phyloP scores from a whole-genome alignment of 2,888 invertebrate species.

The Eupithecia subfuscata region DNA sequence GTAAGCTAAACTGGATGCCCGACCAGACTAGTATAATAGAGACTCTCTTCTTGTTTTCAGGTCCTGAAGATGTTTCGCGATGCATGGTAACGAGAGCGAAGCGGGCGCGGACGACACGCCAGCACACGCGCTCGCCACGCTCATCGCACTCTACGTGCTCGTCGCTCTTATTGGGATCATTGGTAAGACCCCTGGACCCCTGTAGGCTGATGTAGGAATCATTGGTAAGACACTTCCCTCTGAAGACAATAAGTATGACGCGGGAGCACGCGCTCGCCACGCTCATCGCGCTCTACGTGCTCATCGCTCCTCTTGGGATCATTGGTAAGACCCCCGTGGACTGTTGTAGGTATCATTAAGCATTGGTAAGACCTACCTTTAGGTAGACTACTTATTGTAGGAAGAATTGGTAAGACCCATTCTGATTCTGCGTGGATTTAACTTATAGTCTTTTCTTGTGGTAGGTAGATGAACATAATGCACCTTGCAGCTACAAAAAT shows the following conservation, averaged over 20 bases:
- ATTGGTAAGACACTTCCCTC: too few species aligned
- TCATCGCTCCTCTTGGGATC: constrained; percentile 62
- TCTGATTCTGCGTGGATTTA: too few species aligned
- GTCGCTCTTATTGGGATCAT: constrained; percentile 52
- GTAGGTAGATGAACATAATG: too few species aligned
- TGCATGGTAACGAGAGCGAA: constrained; percentile 74
- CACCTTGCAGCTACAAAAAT: too few species aligned
- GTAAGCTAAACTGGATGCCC: background rate
- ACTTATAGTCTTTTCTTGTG: too few species aligned
- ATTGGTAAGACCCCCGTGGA: background rate
- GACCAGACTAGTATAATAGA: background rate
- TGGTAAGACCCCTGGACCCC: background rate
- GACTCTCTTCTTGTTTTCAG: constrained; percentile 47
- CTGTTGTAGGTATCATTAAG: background rate
- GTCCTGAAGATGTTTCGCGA: constrained; percentile 68
- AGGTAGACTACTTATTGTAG: too few species aligned
- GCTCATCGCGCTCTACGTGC: constrained; percentile 74
- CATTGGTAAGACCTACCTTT: background rate
- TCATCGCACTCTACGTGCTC: constrained; percentile 75
- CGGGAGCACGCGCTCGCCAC: constrained; percentile 65
- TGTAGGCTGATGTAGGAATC: background rate
- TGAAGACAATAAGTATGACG: constrained; percentile 32
- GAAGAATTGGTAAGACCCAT: too few species aligned
- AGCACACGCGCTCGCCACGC: constrained; percentile 66
- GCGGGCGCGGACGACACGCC: constrained; percentile 55